Evolutionary conservation across 2,797 vertebrate species (phyloP).

Genomic region (Sebastes kiyomatsui): DNA sequence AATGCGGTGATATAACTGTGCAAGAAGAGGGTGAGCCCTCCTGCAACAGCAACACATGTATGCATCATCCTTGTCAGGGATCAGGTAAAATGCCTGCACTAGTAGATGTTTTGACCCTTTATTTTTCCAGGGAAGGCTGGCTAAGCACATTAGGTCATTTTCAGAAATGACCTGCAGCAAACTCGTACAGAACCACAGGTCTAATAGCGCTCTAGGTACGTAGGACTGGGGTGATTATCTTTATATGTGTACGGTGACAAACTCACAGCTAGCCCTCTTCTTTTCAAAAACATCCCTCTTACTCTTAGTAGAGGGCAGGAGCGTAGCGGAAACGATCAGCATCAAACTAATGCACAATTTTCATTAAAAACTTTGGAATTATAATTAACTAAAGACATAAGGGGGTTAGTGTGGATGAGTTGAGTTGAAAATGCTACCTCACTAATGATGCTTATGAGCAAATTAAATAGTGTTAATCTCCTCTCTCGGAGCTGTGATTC

Average conservation of each 20-base stretch:
- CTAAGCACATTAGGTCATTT: slow-evolving; percentile 29
- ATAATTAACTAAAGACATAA: slow-evolving; percentile 19
- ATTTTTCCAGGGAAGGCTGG: slow-evolving; percentile 5
- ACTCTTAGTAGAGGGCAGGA: background rate
- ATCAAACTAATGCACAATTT: slow-evolving; percentile 9
- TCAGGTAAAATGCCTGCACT: slow-evolving; percentile 15
- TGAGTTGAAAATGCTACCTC: slow-evolving; percentile 15
- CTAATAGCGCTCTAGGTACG: background rate
- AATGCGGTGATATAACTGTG: slow-evolving; percentile 29
- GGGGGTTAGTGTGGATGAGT: background rate
- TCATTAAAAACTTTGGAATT: slow-evolving; percentile 33
- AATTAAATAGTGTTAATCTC: slow-evolving; percentile 27
- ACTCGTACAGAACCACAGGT: background rate
- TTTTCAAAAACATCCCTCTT: background rate
- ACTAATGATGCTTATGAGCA: slow-evolving; percentile 25
- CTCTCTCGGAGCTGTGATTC: slow-evolving; percentile 13
- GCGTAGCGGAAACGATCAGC: background rate
- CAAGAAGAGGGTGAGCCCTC: slow-evolving; percentile 37
- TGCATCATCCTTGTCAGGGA: slow-evolving; percentile 11
- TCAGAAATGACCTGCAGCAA: slow-evolving; percentile 21
- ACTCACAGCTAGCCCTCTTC: background rate
- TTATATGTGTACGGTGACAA: background rate
- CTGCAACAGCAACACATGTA: slow-evolving; percentile 27
- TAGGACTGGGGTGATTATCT: background rate
- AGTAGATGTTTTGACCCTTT: slow-evolving; percentile 19